Conservation (phyloP, 2,113 vertebrate species). For the Chaetura pelagica region DNA sequence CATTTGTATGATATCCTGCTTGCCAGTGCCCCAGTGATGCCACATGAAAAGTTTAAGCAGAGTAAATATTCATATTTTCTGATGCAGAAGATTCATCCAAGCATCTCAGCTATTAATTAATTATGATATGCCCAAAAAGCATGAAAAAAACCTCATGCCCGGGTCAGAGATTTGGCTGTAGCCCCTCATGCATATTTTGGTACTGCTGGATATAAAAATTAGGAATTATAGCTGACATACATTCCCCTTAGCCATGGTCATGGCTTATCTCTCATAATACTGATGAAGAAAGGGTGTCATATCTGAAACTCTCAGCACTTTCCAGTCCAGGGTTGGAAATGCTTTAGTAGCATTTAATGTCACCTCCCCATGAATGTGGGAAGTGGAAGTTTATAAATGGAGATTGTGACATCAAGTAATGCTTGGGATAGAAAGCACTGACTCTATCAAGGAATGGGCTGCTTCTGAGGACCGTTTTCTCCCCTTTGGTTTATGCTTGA, state of each 20-base stretch:
- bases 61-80: background rate
- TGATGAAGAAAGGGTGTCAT: background rate
- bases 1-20: background rate
- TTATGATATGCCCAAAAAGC: background rate
- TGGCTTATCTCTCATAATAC: background rate
- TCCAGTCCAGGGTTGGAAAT: background rate
- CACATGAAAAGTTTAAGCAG: accelerated
- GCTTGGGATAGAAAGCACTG: background rate
- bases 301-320: background rate
- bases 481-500: background rate
- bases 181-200: background rate
- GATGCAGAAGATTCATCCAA: background rate
- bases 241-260: background rate
- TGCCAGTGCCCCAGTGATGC: background rate
- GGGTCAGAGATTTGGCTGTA: background rate
- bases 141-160: background rate
- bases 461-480: background rate
- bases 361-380: background rate
- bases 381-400: background rate
- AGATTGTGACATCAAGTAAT: background rate
- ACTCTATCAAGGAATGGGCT: background rate
- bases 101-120: background rate
- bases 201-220: background rate
- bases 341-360: background rate
- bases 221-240: background rate